phyloP scores from a whole-genome alignment of 1,140 invertebrate genomes.

The Aphelenchoides besseyi region DNA sequence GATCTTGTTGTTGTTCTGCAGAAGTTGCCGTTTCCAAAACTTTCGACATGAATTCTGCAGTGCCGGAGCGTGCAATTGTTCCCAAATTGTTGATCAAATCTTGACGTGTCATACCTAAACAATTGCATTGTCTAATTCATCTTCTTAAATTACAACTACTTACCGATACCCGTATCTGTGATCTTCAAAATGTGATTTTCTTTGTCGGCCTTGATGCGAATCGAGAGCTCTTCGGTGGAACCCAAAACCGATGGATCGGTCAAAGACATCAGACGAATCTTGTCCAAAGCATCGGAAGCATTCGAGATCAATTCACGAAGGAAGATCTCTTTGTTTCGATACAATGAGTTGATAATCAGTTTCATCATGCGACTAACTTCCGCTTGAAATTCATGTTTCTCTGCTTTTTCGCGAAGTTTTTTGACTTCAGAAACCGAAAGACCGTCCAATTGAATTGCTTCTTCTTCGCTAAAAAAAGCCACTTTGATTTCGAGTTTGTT shows the following conservation, averaged over 20 bases:
- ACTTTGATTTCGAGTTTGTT: slow-evolving; percentile 1
- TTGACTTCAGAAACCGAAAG: slow-evolving; percentile 88
- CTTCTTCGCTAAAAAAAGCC: slow-evolving; percentile 74
- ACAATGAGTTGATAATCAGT: slow-evolving; percentile 95
- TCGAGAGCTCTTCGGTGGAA: slow-evolving; percentile 77
- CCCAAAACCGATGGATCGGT: slow-evolving; percentile 78
- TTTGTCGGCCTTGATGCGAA: slow-evolving; percentile 93
- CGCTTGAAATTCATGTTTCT: slow-evolving; percentile 85
- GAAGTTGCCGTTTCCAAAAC: slow-evolving; percentile 73
- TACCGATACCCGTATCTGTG: slow-evolving; percentile 89
- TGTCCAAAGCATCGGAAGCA: slow-evolving; percentile 89
- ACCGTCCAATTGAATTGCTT: slow-evolving; percentile 92
- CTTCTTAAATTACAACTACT: neutral
- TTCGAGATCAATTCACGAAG: slow-evolving; percentile 94
- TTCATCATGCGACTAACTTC: slow-evolving; percentile 93
- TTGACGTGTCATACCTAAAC: slow-evolving; percentile 77
- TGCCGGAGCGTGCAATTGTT: slow-evolving; percentile 98
- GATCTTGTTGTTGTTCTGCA: slow-evolving; percentile 71
- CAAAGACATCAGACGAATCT: slow-evolving; percentile 81
- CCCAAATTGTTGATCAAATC: slow-evolving; percentile 94
- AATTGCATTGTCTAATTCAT: no score
- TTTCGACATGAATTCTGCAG: slow-evolving; percentile 92
- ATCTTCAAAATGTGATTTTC: slow-evolving; percentile 90
- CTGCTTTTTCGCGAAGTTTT: slow-evolving; percentile 81
- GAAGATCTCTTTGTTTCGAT: slow-evolving; percentile 98